These are phyloP conservation scores for Lepidochrysops patricia DNA, from an alignment of 2,888 invertebrate species.

Conservation along the genomic window DNA sequence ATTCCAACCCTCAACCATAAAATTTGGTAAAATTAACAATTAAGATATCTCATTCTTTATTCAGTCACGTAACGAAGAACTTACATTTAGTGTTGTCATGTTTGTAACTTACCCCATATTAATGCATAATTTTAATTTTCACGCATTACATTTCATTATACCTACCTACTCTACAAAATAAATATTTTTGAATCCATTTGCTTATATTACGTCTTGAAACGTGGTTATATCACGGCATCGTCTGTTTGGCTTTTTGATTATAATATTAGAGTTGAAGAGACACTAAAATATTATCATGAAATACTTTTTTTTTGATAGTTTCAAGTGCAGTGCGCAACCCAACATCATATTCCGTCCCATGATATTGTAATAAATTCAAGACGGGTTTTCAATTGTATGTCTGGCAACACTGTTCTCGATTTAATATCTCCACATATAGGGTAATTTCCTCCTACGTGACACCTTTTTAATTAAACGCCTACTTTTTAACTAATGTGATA, in stretches of 20 bases:
- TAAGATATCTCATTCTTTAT: conserved; percentile 6
- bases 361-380: not conserved
- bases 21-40: not conserved
- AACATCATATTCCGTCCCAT: not conserved
- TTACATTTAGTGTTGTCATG: not conserved
- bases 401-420: not conserved
- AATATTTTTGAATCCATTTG: too few species aligned
- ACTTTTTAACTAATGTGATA: not conserved
- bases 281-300: too few species aligned
- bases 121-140: too few species aligned
- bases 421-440: not conserved
- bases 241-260: too few species aligned
- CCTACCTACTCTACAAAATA: too few species aligned
- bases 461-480: not conserved
- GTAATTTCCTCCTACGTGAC: not conserved
- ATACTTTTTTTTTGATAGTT: too few species aligned
- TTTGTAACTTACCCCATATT: not conserved
- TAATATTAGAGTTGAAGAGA: too few species aligned
- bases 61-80: not conserved
- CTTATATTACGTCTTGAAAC: too few species aligned
- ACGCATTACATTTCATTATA: too few species aligned
- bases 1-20: not conserved
- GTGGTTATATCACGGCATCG: too few species aligned
- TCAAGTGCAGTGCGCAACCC: too few species aligned
- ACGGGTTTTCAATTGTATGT: not conserved